Evolutionary conservation across 2,113 vertebrate genomes (phyloP), one percentile per base, ranked within the genome.

Genomic region (Sardina pilchardus): DNA sequence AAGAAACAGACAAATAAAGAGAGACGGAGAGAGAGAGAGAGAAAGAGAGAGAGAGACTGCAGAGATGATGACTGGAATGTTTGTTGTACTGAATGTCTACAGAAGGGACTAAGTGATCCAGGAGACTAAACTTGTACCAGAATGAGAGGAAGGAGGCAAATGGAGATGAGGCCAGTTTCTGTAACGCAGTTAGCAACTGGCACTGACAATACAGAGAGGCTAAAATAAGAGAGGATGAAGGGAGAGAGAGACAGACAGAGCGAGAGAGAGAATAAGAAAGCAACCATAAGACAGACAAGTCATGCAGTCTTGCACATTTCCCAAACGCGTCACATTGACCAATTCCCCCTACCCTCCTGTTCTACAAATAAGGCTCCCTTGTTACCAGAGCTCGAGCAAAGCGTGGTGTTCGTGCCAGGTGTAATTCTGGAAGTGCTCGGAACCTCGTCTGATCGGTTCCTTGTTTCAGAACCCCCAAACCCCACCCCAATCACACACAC

Each of bases 331-430:
- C 83, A 80, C 86, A 89, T 87, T 87, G 90, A 83, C 87, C 56
- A 84, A 86, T 84, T 88, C 90, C 56, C 17, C 26, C 26, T 85
- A 85, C 87, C 36, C 43, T 63, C 48, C 21, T 67, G 12, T 63
- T 24, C 53, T 85, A 47, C 84, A 36, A 81, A 85, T 39, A 36
- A 30, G 34, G 42, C 71, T 86, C 90, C 89, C 91, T 85, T 85
- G 85, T 85, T 91, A 89, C 90, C 85, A 86, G 90, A 50, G 85
- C 81, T 89, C 85, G 84, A 34, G 87, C 86, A 87, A 87, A 86
- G 71, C 90, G 90, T 88, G 56, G 83, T 30, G 84, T 89, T 91
- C 88, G 71, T 88, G 44, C 50, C 82, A 91, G 86, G 81, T 90
- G 80, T 89, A 92, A 86, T 86, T 85, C 88, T 90, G 87, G 87